Conservation (phyloP, 2,113 vertebrate genomes). For the Gopherus evgoodei region DNA sequence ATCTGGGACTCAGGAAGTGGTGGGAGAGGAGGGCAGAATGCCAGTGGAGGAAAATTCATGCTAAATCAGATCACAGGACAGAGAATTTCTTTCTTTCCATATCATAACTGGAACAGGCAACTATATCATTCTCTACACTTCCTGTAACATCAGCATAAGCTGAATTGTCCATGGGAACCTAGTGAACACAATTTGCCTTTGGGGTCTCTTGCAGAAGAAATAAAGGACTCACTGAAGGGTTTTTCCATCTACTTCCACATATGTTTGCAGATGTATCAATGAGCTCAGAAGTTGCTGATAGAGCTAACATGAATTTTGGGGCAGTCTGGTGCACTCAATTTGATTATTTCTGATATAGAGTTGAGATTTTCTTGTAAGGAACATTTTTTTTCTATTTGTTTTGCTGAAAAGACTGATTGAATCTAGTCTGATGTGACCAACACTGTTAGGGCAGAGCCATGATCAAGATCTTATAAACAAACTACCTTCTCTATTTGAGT, state of each 20-base stretch:
- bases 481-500: not conserved
- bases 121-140: not conserved
- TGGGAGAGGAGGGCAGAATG: slow-evolving; percentile 19
- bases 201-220: slow-evolving; percentile 22
- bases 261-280: slow-evolving; percentile 14
- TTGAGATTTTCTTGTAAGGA: not conserved
- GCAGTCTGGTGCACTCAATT: not conserved
- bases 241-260: not conserved
- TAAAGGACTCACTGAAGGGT: slow-evolving; percentile 22
- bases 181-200: slow-evolving; percentile 40
- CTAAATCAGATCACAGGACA: slow-evolving; percentile 22
- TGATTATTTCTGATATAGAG: not conserved
- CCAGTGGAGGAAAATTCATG: not conserved
- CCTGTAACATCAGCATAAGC: slow-evolving; percentile 11
- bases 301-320: not conserved
- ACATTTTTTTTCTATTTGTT: not conserved
- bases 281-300: not conserved
- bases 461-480: not conserved
- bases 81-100: slow-evolving; percentile 23
- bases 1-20: slow-evolving; percentile 14
- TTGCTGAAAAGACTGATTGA: not conserved
- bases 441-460: not conserved
- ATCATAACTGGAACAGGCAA: slow-evolving; percentile 28
- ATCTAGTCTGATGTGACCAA: not conserved
- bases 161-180: slow-evolving; percentile 25